These are phyloP conservation scores for Dasysyrphus albostriatus DNA, from an alignment of 2,888 invertebrate species.

Conservation along the genomic window DNA sequence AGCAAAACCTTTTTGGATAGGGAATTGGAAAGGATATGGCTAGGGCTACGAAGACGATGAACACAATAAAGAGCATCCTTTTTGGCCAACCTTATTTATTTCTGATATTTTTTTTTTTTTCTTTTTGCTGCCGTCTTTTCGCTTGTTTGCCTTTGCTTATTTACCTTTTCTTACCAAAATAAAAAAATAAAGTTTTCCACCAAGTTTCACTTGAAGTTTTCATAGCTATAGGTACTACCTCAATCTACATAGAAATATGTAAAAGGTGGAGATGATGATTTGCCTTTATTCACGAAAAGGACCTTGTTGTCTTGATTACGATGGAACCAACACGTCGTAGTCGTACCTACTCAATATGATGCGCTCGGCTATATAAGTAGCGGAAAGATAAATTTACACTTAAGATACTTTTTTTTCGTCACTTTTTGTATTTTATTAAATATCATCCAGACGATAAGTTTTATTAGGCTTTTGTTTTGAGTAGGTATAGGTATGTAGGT, in stretches of 20 bases:
- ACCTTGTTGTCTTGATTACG: conserved; percentile 49
- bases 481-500: not conserved
- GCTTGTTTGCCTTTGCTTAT: conserved; percentile 1
- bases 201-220: conserved; percentile 61
- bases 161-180: conserved; percentile 9
- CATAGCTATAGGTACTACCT: conserved; percentile 28
- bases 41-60: conserved; percentile 18
- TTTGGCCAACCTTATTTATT: conserved; percentile 56
- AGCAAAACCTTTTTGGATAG: conserved; percentile 5
- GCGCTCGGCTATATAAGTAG: conserved; percentile 57
- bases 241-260: not conserved
- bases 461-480: conserved; percentile 58
- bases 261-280: not conserved
- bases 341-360: conserved; percentile 31
- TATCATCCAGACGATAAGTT: conserved; percentile 70
- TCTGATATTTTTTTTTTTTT: conserved; percentile 15
- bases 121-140: not conserved
- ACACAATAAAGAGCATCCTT: conserved; percentile 46
- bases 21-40: conserved; percentile 20
- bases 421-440: conserved; percentile 51
- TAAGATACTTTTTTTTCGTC: conserved; percentile 21
- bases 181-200: conserved; percentile 3
- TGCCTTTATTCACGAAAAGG: conserved; percentile 14
- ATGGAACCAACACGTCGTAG: conserved; percentile 18
- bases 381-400: conserved; percentile 70